phyloP scores from a whole-genome alignment of 1,140 invertebrate species.

The Lepidurus packardi region DNA sequence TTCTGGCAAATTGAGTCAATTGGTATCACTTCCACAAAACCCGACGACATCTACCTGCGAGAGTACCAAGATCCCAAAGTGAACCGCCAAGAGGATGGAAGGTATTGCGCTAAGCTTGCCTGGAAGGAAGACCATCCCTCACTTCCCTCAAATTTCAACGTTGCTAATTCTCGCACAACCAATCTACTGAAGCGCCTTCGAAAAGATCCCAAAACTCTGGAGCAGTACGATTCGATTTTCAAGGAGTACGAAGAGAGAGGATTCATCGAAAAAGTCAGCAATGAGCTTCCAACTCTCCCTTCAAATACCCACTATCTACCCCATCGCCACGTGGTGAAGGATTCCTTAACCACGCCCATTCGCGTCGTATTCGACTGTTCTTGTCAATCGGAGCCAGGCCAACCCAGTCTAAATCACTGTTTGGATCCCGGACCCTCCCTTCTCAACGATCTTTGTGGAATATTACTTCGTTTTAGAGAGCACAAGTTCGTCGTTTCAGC shows the following conservation, averaged over 20 bases:
- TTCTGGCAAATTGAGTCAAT: too few relatives aligned
- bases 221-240: constrained; percentile 12
- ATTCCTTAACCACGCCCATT: neutral
- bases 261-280: constrained; percentile 23
- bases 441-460: constrained; percentile 12
- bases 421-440: neutral
- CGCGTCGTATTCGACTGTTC: constrained; percentile 2
- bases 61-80: too few relatives aligned
- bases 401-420: constrained; percentile 26
- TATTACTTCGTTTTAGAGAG: neutral
- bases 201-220: constrained; percentile 3
- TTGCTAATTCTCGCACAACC: neutral
- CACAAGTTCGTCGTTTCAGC: constrained; percentile 38
- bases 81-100: neutral
- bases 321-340: neutral
- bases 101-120: constrained; percentile 14
- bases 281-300: neutral
- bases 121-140: constrained; percentile 24
- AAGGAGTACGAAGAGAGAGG: neutral
- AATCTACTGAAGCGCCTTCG: neutral
- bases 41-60: too few relatives aligned
- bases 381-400: neutral
- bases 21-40: too few relatives aligned
- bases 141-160: constrained; percentile 22
- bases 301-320: neutral